Evolutionary conservation across 1,140 invertebrate genomes (phyloP).

Genomic region (Mizuhopecten yessoensis): DNA sequence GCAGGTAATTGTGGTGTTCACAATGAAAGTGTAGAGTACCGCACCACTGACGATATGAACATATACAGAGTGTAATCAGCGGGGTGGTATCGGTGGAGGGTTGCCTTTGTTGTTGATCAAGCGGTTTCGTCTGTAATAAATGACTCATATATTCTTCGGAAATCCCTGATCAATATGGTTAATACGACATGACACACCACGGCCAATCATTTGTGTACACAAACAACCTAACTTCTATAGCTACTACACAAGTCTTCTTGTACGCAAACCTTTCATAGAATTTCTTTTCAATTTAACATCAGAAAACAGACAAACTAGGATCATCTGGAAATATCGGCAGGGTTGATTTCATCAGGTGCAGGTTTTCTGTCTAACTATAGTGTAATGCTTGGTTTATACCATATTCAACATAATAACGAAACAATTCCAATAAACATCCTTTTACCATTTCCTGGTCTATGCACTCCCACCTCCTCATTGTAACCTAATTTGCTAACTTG

Average conservation of each 20-base stretch:
- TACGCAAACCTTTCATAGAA: background rate
- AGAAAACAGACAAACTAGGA: conserved; percentile 17
- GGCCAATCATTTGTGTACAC: background rate
- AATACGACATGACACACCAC: conserved; percentile 17
- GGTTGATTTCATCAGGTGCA: background rate
- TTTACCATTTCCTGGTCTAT: no score
- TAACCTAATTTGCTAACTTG: no score
- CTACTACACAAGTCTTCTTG: background rate
- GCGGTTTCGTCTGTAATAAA: background rate
- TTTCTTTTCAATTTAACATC: background rate
- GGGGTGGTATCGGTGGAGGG: background rate
- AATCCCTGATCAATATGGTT: conserved; percentile 14
- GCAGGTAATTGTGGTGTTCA: background rate
- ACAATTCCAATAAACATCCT: no score
- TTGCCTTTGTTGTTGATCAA: conserved; percentile 19
- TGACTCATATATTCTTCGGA: conserved; percentile 32
- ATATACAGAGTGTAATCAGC: background rate
- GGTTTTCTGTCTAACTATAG: background rate
- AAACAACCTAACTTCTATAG: background rate
- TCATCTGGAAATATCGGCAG: background rate
- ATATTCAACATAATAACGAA: background rate
- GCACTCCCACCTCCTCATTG: no score
- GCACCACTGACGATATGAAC: background rate
- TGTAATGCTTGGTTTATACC: no score
- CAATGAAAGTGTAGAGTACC: background rate